These are phyloP conservation scores for Leucophenga montana DNA, from an alignment of 2,888 invertebrate genomes.

Conservation along the genomic window DNA sequence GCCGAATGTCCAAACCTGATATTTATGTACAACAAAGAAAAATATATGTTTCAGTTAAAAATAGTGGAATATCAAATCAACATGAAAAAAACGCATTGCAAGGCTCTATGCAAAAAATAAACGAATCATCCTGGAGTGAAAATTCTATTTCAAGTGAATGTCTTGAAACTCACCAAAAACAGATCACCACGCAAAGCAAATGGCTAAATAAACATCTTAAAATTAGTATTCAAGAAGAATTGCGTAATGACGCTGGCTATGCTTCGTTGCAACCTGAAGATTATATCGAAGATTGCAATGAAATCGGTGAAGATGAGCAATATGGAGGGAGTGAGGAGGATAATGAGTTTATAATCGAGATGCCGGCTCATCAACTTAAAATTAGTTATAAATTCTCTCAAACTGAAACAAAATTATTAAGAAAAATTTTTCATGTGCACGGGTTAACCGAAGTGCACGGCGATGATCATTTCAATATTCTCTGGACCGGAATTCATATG, in stretches of 20 bases:
- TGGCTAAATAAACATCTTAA: background rate
- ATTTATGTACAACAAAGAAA: slow-evolving; percentile 36
- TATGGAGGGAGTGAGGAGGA: slow-evolving; percentile 57
- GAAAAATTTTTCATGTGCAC: slow-evolving; percentile 84
- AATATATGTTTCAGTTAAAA: slow-evolving; percentile 39
- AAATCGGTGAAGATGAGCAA: slow-evolving; percentile 51
- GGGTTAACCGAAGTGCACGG: slow-evolving; percentile 82
- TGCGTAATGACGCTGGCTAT: slow-evolving; percentile 44
- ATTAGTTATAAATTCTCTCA: slow-evolving; percentile 87
- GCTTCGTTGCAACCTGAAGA: slow-evolving; percentile 32
- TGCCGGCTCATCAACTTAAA: slow-evolving; percentile 81
- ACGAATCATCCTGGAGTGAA: slow-evolving; percentile 68
- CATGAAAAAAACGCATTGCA: slow-evolving; percentile 18
- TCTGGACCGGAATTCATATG: slow-evolving; percentile 95
- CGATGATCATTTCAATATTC: slow-evolving; percentile 85
- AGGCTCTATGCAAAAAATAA: slow-evolving; percentile 19
- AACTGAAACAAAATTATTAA: slow-evolving; percentile 86
- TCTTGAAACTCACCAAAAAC: slow-evolving; percentile 54
- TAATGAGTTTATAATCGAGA: slow-evolving; percentile 68
- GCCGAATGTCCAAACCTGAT: background rate
- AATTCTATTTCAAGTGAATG: slow-evolving; percentile 70
- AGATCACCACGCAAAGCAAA: slow-evolving; percentile 24
- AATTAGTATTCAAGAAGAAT: slow-evolving; percentile 13
- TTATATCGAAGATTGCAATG: slow-evolving; percentile 35
- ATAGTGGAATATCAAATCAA: slow-evolving; percentile 32